These are phyloP conservation scores for Dicrostonyx torquatus DNA, from an alignment of 2,797 vertebrate species.

Conservation along the genomic window DNA sequence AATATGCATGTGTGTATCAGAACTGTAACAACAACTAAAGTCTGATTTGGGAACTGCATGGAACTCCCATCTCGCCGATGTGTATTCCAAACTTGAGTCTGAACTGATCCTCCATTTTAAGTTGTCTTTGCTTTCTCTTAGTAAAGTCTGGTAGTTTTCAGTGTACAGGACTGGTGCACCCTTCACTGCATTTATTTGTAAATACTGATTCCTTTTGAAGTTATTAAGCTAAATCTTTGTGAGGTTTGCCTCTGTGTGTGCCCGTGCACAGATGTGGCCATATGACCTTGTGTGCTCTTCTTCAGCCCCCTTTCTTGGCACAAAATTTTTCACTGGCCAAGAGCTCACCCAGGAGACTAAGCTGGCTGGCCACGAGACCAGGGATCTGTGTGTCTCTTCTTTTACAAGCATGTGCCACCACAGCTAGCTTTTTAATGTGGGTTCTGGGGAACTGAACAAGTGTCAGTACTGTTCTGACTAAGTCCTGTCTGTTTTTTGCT, in stretches of 20 bases:
- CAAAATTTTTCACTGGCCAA: not conserved
- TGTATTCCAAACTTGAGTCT: not conserved
- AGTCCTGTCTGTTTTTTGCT: not conserved
- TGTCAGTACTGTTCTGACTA: not conserved
- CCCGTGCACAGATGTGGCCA: not conserved
- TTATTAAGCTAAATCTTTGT: not conserved
- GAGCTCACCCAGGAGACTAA: not conserved
- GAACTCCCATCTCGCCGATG: not conserved
- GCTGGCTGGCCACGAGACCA: not conserved
- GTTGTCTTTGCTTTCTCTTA: not conserved
- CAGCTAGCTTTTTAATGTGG: not conserved
- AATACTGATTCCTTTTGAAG: not conserved
- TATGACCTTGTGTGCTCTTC: not conserved
- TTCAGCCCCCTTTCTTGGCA: not conserved
- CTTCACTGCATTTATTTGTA: not conserved
- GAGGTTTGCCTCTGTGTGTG: not conserved
- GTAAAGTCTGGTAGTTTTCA: not conserved
- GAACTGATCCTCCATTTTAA: not conserved
- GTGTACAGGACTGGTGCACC: not conserved
- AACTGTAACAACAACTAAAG: conserved; percentile 31
- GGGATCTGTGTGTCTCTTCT: not conserved
- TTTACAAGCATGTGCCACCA: not conserved
- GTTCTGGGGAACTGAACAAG: not conserved
- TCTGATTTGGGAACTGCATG: not conserved
- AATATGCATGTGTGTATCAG: not conserved